Conservation (phyloP, 2,113 vertebrate species). For the Stomatorhinus ivindoensis region DNA sequence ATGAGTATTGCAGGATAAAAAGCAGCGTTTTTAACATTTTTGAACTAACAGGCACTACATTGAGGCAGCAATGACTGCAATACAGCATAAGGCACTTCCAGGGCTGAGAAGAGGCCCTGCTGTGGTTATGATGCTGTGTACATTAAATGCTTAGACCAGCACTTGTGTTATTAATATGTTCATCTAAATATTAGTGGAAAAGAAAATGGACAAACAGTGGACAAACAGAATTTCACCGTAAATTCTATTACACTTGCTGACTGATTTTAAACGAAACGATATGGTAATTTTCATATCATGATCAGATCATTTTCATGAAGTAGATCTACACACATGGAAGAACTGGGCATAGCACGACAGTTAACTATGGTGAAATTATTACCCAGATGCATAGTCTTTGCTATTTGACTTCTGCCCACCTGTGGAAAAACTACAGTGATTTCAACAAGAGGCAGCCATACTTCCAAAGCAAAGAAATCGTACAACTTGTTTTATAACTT, state of each 20-base stretch:
- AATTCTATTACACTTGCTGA: neutral
- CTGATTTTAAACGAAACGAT: neutral
- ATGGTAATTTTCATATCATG: neutral
- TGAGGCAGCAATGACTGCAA: neutral
- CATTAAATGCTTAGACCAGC: neutral
- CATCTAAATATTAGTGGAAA: neutral
- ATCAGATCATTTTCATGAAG: neutral
- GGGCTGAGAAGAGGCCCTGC: neutral
- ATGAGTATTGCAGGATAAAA: neutral
- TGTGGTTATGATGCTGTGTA: neutral
- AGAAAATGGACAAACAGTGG: neutral
- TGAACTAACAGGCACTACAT: neutral
- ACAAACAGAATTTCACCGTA: neutral
- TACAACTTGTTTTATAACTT: neutral
- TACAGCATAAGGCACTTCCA: neutral
- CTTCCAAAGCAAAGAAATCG: neutral
- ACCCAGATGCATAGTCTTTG: neutral
- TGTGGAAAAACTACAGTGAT: neutral
- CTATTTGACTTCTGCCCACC: neutral
- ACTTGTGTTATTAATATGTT: neutral
- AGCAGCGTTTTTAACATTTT: neutral
- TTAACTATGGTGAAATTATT: neutral
- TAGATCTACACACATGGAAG: neutral
- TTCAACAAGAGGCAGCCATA: neutral
- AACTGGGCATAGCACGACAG: neutral